These are phyloP conservation scores for Ridgeia piscesae DNA, from an alignment of 1,140 invertebrate genomes.

Conservation along the genomic window DNA sequence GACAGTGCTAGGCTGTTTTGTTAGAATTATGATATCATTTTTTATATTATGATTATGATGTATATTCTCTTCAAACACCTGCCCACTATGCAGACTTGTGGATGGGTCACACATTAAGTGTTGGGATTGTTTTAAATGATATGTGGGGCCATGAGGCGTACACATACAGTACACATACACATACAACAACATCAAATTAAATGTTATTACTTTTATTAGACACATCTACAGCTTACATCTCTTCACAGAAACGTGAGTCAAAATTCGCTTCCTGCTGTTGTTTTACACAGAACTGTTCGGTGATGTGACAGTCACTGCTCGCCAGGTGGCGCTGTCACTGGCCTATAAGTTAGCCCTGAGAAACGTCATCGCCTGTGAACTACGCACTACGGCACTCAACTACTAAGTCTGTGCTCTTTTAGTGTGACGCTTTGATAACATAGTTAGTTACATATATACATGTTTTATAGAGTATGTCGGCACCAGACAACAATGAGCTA, in stretches of 20 bases:
- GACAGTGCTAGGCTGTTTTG: too few species aligned
- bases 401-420: background rate
- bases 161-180: background rate
- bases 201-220: background rate
- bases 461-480: background rate
- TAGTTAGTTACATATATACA: background rate
- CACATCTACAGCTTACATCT: background rate
- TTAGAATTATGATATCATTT: too few species aligned
- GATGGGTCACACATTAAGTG: background rate
- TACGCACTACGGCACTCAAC: background rate
- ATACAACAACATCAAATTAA: background rate
- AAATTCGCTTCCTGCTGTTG: background rate
- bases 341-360: background rate
- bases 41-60: too few species aligned
- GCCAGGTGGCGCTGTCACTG: background rate
- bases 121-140: background rate
- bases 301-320: background rate
- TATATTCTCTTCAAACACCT: background rate
- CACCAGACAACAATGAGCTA: background rate
- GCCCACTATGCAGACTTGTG: background rate
- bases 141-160: too few species aligned
- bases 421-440: constrained; percentile 5
- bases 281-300: background rate
- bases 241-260: background rate
- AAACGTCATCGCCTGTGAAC: background rate